Evolutionary conservation across 2,113 vertebrate genomes (phyloP), one percentile per base, ranked within the genome.

Genomic region (Colistium nudipinnis): DNA sequence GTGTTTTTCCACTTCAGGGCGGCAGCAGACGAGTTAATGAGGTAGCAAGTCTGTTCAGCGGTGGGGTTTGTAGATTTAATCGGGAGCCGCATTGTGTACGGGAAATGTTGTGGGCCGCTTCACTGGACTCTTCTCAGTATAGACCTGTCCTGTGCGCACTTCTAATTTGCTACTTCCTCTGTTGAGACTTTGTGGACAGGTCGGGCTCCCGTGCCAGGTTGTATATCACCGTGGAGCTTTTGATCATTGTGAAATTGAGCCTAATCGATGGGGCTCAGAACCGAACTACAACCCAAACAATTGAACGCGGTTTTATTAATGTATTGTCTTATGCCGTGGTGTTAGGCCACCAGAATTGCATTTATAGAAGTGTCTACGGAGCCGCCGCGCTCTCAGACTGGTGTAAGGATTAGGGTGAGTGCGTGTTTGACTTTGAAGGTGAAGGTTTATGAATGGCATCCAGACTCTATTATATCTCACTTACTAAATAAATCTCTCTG

Each of bases 131-230:
- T n/a, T n/a, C n/a, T n/a, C 41, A 13, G 39, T 22, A 3, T 6
- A 44, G 27, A n/a, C 9, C 38, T 62, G 0, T 52, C 62, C 43
- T 55, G 19, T 35, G n/a, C 47, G 52, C 30, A 38, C 44, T 56
- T 63, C 62, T 90, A 85, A 84, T 79, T 75, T 66, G 82, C 88
- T 76, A 48, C 79, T 86, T 89, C 85, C 86, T 69, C 35, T 53
- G 0, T 36, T 59, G 39, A 56, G 64, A 44, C 53, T 74, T 52
- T 45, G 72, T 31, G 39, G 35, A 24, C 36, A 35, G 74, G 76
- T 17, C 22, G 47, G 48, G 12, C 61, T 14, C 7, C 43, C 62
- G 28, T 45, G 20, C 61, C 76, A 73, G 0, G 0, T 52, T 31
- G 76, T 75, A 67, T 73, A 2, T 70, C 72, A 19, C 3, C 17